These are phyloP conservation scores for Gila orcuttii DNA, from an alignment of 2,113 vertebrate species.

Conservation along the genomic window DNA sequence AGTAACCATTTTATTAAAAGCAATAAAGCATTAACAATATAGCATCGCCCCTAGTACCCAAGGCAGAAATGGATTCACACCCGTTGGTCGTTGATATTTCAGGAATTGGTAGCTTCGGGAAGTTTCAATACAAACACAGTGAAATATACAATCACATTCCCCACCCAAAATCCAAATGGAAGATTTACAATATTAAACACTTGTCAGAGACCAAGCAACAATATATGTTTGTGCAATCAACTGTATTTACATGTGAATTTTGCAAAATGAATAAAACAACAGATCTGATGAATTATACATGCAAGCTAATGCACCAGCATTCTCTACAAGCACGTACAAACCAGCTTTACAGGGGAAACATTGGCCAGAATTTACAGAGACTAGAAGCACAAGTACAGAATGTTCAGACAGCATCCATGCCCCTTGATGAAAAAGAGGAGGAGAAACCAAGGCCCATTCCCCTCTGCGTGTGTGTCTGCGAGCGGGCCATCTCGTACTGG, in stretches of 20 bases:
- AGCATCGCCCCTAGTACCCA: not conserved
- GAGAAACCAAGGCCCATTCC: slow-evolving; percentile 99
- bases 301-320: slow-evolving; percentile 90
- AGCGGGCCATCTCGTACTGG: slow-evolving; percentile 97
- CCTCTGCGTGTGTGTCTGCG: slow-evolving; percentile 96
- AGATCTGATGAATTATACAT: slow-evolving; percentile 93
- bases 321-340: slow-evolving; percentile 84
- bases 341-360: slow-evolving; percentile 76
- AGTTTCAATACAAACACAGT: slow-evolving; percentile 82
- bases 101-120: slow-evolving; percentile 52
- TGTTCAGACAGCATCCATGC: slow-evolving; percentile 92
- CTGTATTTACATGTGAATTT: slow-evolving; percentile 88
- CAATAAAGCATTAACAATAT: not conserved
- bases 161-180: slow-evolving; percentile 55
- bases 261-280: slow-evolving; percentile 82
- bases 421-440: slow-evolving; percentile 92
- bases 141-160: slow-evolving; percentile 60
- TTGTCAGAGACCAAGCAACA: slow-evolving; percentile 72
- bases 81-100: not conserved
- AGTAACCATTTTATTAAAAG: not conserved
- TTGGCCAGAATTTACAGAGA: slow-evolving; percentile 53
- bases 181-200: slow-evolving; percentile 59
- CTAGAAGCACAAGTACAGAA: slow-evolving; percentile 31
- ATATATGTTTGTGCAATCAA: slow-evolving; percentile 84
- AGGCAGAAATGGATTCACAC: not conserved